Evolutionary conservation across 2,113 vertebrate species (phyloP).

Genomic region (Anolis carolinensis): DNA sequence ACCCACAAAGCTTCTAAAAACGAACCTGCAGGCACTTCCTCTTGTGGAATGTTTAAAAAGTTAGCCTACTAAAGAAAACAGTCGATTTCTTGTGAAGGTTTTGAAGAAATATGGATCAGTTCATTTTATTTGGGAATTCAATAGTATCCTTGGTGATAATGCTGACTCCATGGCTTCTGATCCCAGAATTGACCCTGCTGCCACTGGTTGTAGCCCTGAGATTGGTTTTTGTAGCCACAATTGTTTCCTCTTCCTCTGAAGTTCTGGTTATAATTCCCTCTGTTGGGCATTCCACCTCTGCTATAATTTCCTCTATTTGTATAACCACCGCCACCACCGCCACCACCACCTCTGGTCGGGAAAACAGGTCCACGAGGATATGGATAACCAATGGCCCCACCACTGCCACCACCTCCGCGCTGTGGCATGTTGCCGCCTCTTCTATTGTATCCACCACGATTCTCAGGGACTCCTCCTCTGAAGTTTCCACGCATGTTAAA

Average conservation of each 20-base stretch:
- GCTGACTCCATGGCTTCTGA: slow-evolving; percentile 99
- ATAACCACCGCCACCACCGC: slow-evolving; percentile 72
- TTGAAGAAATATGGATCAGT: slow-evolving; percentile 91
- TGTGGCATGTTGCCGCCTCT: slow-evolving; percentile 83
- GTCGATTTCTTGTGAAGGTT: slow-evolving; percentile 90
- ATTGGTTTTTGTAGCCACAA: slow-evolving; percentile 97
- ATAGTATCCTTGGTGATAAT: slow-evolving; percentile 99
- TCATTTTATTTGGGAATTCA: slow-evolving; percentile 91
- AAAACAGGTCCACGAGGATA: slow-evolving; percentile 85
- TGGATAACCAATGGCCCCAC: slow-evolving; percentile 79
- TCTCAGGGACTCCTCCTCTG: slow-evolving; percentile 92
- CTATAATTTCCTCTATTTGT: slow-evolving; percentile 89
- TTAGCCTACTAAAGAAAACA: slow-evolving; percentile 90
- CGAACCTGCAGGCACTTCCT: slow-evolving; percentile 90
- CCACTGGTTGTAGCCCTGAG: slow-evolving; percentile 99
- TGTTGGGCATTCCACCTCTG: slow-evolving; percentile 84
- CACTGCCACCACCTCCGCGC: slow-evolving; percentile 75
- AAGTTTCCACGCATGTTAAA: slow-evolving; percentile 94
- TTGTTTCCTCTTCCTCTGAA: slow-evolving; percentile 88
- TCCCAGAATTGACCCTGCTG: slow-evolving; percentile 99
- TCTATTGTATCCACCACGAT: slow-evolving; percentile 83
- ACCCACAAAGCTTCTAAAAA: slow-evolving; percentile 89
- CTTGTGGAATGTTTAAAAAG: slow-evolving; percentile 93
- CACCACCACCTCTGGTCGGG: slow-evolving; percentile 77
- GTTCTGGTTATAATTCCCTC: slow-evolving; percentile 88